Evolutionary conservation across 2,113 vertebrate genomes (phyloP).

Genomic region (Rousettus leschenaultii): DNA sequence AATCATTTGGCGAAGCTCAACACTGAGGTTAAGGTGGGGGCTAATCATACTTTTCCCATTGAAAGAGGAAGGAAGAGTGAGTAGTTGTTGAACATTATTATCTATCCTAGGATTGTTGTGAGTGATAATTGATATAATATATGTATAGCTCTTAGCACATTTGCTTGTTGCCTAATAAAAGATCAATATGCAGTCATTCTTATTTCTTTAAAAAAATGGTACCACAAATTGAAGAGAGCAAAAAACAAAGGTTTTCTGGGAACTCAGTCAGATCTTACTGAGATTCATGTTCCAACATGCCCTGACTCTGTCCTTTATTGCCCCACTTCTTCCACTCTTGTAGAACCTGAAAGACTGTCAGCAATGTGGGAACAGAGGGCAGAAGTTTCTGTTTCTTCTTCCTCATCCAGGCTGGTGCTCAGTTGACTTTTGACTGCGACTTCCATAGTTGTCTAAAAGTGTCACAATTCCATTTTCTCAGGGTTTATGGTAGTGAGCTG

Average conservation of each 20-base stretch:
- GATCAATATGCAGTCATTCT: neutral
- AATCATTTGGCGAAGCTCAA: neutral
- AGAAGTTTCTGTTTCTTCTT: neutral
- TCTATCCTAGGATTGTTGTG: neutral
- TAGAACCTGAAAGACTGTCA: neutral
- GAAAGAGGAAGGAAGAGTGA: neutral
- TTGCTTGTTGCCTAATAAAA: neutral
- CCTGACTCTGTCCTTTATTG: neutral
- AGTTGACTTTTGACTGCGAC: neutral
- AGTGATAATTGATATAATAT: neutral
- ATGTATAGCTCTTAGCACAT: neutral
- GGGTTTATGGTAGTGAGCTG: neutral
- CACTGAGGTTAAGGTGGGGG: neutral
- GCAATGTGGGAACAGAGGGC: neutral
- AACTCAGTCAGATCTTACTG: neutral
- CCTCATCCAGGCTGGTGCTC: neutral
- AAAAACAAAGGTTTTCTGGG: neutral
- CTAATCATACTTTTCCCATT: neutral
- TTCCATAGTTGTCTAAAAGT: neutral
- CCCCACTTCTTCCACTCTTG: neutral
- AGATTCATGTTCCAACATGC: neutral
- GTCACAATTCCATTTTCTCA: neutral
- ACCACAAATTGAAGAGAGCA: neutral
- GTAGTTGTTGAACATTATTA: neutral
- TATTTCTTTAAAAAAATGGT: neutral